phyloP scores from a whole-genome alignment of 2,888 invertebrate species.

The Lamellibrachia satsuma region DNA sequence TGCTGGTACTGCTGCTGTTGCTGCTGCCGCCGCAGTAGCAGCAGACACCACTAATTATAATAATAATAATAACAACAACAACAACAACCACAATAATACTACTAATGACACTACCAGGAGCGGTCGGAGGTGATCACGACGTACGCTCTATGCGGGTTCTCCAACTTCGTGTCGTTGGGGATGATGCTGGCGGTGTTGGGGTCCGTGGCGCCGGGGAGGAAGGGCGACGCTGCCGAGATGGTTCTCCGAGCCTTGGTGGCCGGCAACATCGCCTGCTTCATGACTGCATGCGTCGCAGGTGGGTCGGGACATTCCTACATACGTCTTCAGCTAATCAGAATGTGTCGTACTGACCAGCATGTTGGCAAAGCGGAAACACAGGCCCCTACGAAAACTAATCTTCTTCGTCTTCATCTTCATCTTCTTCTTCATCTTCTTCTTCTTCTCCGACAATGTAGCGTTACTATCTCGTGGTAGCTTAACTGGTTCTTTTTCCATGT shows the following conservation, averaged over 20 bases:
- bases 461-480: no score
- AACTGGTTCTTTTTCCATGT: no score
- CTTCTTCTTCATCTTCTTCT: no score
- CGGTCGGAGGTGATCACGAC: conserved; percentile 48
- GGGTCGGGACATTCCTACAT: not conserved
- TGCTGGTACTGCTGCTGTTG: no score
- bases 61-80: not conserved
- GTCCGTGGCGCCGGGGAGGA: conserved; percentile 46
- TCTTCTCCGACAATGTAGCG: no score
- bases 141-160: conserved; percentile 52
- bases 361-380: no score
- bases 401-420: no score
- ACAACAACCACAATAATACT: not conserved
- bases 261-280: conserved; percentile 63
- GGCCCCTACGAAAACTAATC: no score
- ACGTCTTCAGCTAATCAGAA: no score
- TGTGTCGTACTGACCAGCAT: no score
- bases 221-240: conserved; percentile 40
- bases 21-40: no score
- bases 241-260: conserved; percentile 61
- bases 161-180: conserved; percentile 51
- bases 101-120: conserved; percentile 24
- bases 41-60: not conserved
- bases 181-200: conserved; percentile 45
- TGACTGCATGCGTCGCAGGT: conserved; percentile 64